Evolutionary conservation across 2,888 invertebrate genomes (phyloP), one percentile per base, ranked within the genome.

Genomic region (Crocallis elinguaria): DNA sequence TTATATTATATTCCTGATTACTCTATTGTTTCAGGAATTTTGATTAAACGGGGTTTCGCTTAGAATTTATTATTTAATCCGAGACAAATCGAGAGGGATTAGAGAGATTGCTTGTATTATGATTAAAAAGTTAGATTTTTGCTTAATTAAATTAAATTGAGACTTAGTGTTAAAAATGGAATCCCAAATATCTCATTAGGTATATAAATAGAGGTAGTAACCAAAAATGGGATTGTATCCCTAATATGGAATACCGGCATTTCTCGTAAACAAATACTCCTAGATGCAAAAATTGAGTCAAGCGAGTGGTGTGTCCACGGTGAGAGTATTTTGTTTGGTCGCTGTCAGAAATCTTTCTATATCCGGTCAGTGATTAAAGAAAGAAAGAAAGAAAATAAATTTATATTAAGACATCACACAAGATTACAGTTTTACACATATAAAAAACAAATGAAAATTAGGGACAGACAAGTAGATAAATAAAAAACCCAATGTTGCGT

Each of bases 1-100:
- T 87, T 53, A 45, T 82, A 86, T 82, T 84, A 86, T 81, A 86
- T 82, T 80, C 80, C 81, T 84, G 84, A 88, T 85, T 85, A 82
- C 76, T 76, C 78, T 77, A 86, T 86, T 88, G 82, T 88, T 84
- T 75, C 66, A 62, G 60, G 55, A 71, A 73, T 83, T 87, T 77
- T 78, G 82, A 86, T 84, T 84, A 84, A 86, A 80, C 72, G 73
- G 75, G 77, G 71, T 75, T 69, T 69, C 64, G 61, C 64, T 64
- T 67, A 69, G 67, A 75, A 75, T 75, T 82, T 72, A 67, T 67
- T 66, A 71, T 69, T 66, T 66, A 73, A 77, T 64, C 71, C 67
- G 52, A 64, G 69, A 75, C 75, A 75, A 85, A 84, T 84, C 69
- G 77, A 77, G 72, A 68, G 39, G 67, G 72, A 74, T 82, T 78